phyloP scores from a whole-genome alignment of 2,888 invertebrate species.

The Aproaerema taeniolella region DNA sequence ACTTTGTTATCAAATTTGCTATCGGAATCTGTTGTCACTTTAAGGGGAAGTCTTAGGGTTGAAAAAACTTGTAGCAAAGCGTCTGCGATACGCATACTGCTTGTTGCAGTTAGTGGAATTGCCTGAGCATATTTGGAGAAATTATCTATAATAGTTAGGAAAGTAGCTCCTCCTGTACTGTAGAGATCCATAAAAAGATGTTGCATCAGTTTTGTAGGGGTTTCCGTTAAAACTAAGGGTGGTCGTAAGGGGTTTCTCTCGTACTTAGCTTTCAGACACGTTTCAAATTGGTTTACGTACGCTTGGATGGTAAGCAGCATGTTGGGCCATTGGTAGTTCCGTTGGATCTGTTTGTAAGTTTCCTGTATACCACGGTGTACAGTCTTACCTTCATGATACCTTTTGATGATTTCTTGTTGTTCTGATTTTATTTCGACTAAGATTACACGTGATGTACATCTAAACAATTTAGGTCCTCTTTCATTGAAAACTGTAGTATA shows the following conservation, averaged over 20 bases:
- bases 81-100: constrained; percentile 23
- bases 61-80: constrained; percentile 21
- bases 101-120: constrained; percentile 19
- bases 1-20: constrained; percentile 28
- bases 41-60: constrained; percentile 22
- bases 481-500: constrained; percentile 21
- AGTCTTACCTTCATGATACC: constrained; percentile 21
- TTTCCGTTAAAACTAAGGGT: constrained; percentile 26
- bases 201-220: constrained; percentile 25
- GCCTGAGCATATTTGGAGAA: constrained; percentile 29
- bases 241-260: constrained; percentile 26
- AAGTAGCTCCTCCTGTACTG: constrained; percentile 19
- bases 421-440: constrained; percentile 17
- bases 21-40: constrained; percentile 27
- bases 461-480: constrained; percentile 21
- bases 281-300: constrained; percentile 28
- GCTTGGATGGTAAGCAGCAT: constrained; percentile 24
- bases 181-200: constrained; percentile 26
- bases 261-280: constrained; percentile 26
- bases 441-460: constrained; percentile 21
- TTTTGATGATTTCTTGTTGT: constrained; percentile 15
- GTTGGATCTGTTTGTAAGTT: constrained; percentile 18
- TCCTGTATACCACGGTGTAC: constrained; percentile 20
- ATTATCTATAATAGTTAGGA: constrained; percentile 26
- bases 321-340: constrained; percentile 21